Percentiles rank a stretch among this genome's conserved stretches.
These are phyloP conservation scores for Tenodera sinensis DNA, from an alignment of 2,888 invertebrate genomes.

Conservation along the genomic window DNA sequence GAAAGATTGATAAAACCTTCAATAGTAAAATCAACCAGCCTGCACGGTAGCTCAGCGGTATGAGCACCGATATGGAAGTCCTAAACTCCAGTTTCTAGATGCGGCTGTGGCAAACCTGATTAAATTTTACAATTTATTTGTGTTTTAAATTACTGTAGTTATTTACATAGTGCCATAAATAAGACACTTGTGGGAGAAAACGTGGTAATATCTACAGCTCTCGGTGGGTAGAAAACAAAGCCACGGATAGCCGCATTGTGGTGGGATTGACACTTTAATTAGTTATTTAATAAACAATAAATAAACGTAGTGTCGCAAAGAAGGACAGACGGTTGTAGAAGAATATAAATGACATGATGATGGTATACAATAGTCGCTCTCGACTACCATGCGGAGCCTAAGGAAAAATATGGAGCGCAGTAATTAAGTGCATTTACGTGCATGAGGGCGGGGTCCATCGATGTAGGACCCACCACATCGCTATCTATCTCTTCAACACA, in stretches of 20 bases:
- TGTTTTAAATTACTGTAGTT: too few relatives aligned
- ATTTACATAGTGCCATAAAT: too few relatives aligned
- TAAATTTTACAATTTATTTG: too few relatives aligned
- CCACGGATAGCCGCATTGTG: not conserved
- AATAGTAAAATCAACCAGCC: too few relatives aligned
- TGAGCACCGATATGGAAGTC: too few relatives aligned
- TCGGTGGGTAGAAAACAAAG: not conserved
- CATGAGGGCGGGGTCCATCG: not conserved
- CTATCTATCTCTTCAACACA: not conserved
- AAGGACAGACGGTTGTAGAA: not conserved
- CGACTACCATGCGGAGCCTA: not conserved
- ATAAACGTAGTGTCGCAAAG: not conserved
- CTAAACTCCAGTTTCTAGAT: too few relatives aligned
- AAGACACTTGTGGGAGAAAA: too few relatives aligned
- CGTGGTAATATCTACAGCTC: too few relatives aligned
- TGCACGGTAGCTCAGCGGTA: too few relatives aligned
- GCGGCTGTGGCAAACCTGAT: too few relatives aligned
- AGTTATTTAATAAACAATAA: not conserved
- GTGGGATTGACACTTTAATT: not conserved
- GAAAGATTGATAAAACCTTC: too few relatives aligned
- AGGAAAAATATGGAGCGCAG: not conserved
- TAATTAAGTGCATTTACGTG: constrained; percentile 8
- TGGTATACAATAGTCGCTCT: not conserved
- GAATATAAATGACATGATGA: not conserved
- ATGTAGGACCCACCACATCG: not conserved